Evolutionary conservation across 1,140 invertebrate species (phyloP), one percentile per base, ranked within the genome.

Genomic region (Drosophila leontia): DNA sequence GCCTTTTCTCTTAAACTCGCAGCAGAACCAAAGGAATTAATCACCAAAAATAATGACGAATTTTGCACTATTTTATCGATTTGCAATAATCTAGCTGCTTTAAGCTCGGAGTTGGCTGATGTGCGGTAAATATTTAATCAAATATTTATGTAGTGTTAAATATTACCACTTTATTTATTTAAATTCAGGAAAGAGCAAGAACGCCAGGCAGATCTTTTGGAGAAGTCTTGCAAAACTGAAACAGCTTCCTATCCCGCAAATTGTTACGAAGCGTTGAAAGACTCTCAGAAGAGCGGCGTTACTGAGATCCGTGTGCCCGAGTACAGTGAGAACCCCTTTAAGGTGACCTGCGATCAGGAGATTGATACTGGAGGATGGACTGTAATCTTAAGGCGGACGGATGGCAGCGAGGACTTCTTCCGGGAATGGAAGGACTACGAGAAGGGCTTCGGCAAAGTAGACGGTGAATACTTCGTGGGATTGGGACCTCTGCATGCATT

Each of bases 341-440:
- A 53, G 1, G 50, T 53, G n/a, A 6, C 29, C 29, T 51, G 50
- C 29, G 29, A 51, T 17, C 50, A 51, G n/a, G n/a, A 17, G 9
- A 34, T n/a, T 2, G n/a, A 53, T 19, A 29, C 3, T 3, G 50
- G 50, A 17, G 50, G 50, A 13, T 51, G 29, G 50, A 51, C 50
- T 12, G 1, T 51, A 7, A 19, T 51, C n/a, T 13, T 51, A 12
- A 17, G 50, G 50, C n/a, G 50, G 13, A 34, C 6, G 0, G 11
- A 51, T 51, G 50, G 50, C n/a, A 51, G 29, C n/a, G 50, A 17
- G 29, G n/a, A 34, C n/a, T 51, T 51, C 29, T 17, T 2, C 11
- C 48, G 29, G 6, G 11, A 34, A 7, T 51, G 50, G 50, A 34
- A 51, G n/a, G 50, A 34, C 29, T 51, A 51, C 29, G 6, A 51